These are phyloP conservation scores for Premnoplex brunnescens DNA, from an alignment of 2,797 vertebrate species.

Conservation along the genomic window DNA sequence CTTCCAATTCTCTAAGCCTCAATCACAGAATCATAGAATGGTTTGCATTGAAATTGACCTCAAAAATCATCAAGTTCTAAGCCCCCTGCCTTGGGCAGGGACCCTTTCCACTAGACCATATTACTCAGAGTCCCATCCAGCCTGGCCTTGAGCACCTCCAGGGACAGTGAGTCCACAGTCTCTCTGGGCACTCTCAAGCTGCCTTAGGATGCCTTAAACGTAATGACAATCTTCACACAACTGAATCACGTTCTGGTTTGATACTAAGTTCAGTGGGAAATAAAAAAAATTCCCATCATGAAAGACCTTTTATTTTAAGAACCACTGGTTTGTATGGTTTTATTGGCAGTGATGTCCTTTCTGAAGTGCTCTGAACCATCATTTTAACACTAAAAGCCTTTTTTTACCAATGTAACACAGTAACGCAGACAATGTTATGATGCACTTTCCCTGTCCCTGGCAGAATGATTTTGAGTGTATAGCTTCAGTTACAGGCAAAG, in stretches of 20 bases:
- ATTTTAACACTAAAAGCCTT: not conserved
- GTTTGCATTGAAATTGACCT: not conserved
- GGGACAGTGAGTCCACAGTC: not conserved
- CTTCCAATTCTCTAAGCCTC: not conserved
- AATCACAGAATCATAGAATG: not conserved
- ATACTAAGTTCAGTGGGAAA: not conserved
- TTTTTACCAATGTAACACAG: not conserved
- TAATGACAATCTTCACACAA: not conserved
- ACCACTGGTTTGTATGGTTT: not conserved
- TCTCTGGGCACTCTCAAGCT: not conserved
- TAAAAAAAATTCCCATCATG: not conserved
- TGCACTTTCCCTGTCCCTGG: not conserved
- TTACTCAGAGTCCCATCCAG: not conserved
- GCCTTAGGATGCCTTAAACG: not conserved
- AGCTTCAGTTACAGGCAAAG: not conserved
- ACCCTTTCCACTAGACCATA: not conserved
- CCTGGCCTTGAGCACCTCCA: not conserved
- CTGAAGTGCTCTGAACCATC: not conserved
- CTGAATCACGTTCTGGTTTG: not conserved
- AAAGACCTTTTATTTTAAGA: not conserved
- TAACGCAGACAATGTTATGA: not conserved
- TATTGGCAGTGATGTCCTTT: not conserved
- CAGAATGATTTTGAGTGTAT: not conserved
- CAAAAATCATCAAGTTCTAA: not conserved
- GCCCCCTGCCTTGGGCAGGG: too few species aligned